Percentiles rank a stretch among this genome's conserved stretches.
Conservation (phyloP, 1,140 invertebrate genomes). For the Telenomus remus region DNA sequence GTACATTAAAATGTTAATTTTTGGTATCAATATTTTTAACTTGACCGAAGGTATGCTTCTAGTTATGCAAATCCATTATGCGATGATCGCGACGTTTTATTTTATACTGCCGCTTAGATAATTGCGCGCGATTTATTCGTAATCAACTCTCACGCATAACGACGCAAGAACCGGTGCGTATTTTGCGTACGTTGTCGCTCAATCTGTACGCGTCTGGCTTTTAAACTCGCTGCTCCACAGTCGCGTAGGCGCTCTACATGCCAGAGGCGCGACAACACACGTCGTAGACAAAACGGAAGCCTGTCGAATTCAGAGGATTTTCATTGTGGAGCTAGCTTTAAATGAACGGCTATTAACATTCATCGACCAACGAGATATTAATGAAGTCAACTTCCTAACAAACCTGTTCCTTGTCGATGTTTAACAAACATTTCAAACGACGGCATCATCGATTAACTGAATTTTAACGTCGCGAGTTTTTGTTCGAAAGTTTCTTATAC, state of each 20-base stretch:
- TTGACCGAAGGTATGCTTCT: too few relatives aligned
- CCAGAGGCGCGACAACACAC: conserved; percentile 45
- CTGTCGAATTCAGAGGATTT: conserved; percentile 33
- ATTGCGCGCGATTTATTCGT: conserved; percentile 53
- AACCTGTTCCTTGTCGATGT: conserved; percentile 37
- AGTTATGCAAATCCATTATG: conserved; percentile 54
- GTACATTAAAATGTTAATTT: too few relatives aligned
- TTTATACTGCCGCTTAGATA: conserved; percentile 55
- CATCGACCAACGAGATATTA: conserved; percentile 53
- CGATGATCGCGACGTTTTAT: conserved; percentile 41
- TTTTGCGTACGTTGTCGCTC: conserved; percentile 34
- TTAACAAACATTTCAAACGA: conserved; percentile 43
- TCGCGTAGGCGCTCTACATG: conserved; percentile 49
- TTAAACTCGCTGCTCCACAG: conserved; percentile 49
- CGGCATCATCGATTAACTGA: conserved; percentile 34
- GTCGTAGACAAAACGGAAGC: conserved; percentile 35
- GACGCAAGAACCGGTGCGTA: conserved; percentile 34
- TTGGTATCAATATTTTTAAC: too few relatives aligned
- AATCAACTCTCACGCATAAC: conserved; percentile 46
- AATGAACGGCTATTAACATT: conserved; percentile 55
- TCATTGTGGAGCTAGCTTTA: conserved; percentile 12
- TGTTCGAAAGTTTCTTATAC: conserved; percentile 23
- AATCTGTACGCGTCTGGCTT: conserved; percentile 37
- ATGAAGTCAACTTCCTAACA: conserved; percentile 50
- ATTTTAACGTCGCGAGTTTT: conserved; percentile 21